Conservation (phyloP, 2,113 vertebrate genomes). For the Thunnus thynnus region DNA sequence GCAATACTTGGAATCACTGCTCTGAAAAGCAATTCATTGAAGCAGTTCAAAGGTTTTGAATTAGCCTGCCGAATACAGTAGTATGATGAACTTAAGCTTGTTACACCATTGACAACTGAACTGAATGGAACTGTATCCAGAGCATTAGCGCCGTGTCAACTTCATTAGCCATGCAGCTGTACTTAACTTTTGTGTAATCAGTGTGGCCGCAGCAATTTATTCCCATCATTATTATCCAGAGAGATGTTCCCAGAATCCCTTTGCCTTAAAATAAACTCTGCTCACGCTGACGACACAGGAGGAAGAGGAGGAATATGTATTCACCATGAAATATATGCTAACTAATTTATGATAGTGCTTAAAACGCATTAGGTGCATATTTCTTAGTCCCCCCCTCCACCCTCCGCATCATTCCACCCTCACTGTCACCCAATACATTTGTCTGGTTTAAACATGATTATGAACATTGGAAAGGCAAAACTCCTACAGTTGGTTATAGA, state of each 20-base stretch:
- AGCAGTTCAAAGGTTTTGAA: constrained; percentile 9
- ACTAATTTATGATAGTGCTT: constrained; percentile 64
- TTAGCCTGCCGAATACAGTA: constrained; percentile 26
- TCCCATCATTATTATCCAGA: constrained; percentile 43
- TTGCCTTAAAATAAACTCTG: constrained; percentile 46
- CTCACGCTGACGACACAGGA: constrained; percentile 1
- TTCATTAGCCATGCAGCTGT: constrained; percentile 65
- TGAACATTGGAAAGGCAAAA: constrained; percentile 39
- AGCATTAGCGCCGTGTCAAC: constrained; percentile 62
- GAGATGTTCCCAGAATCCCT: constrained; percentile 37
- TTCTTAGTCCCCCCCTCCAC: constrained; percentile 6
- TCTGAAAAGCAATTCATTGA: constrained; percentile 2
- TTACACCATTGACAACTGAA: constrained; percentile 44
- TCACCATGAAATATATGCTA: constrained; percentile 64
- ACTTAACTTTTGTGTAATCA: constrained; percentile 64
- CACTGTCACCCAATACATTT: constrained; percentile 42
- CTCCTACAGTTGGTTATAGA: constrained; percentile 31
- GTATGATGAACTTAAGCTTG: constrained; percentile 51
- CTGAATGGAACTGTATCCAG: constrained; percentile 51
- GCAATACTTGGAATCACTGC: neutral
- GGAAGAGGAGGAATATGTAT: constrained; percentile 15
- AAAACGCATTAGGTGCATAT: constrained; percentile 60
- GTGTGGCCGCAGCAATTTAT: constrained; percentile 51
- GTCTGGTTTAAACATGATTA: constrained; percentile 59
- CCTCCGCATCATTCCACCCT: neutral